Evolutionary conservation across 2,888 invertebrate species (phyloP).

Genomic region (Lymantria dispar): DNA sequence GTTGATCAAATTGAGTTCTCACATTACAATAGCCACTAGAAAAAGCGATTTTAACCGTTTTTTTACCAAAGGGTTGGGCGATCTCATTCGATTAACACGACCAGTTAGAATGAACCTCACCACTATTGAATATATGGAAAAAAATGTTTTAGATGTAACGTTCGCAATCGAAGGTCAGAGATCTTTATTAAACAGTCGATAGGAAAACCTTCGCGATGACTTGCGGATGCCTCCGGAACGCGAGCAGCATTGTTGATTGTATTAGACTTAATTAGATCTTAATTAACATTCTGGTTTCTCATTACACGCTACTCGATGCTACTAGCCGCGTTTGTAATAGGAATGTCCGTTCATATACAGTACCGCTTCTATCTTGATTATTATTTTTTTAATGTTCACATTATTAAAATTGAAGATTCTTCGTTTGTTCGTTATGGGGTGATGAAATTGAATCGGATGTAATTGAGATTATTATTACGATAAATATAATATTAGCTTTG

Average conservation of each 20-base stretch:
- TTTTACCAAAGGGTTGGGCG: slow-evolving; percentile 80
- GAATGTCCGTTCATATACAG: slow-evolving; percentile 71
- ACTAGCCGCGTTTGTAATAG: slow-evolving; percentile 69
- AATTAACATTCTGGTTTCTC: slow-evolving; percentile 82
- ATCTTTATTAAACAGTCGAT: slow-evolving; percentile 49
- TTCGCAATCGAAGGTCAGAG: slow-evolving; percentile 52
- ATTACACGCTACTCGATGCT: slow-evolving; percentile 79
- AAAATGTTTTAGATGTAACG: slow-evolving; percentile 14
- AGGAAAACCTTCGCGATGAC: slow-evolving; percentile 69
- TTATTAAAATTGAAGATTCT: slow-evolving; percentile 44
- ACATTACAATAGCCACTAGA: slow-evolving; percentile 74
- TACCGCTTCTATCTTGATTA: slow-evolving; percentile 64
- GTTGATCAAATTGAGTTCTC: slow-evolving; percentile 79
- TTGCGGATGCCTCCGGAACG: slow-evolving; percentile 76
- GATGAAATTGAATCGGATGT: slow-evolving; percentile 64
- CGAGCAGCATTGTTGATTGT: slow-evolving; percentile 81
- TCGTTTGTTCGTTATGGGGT: slow-evolving; percentile 45
- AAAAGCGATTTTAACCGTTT: slow-evolving; percentile 73
- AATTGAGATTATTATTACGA: slow-evolving; percentile 39
- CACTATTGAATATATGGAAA: slow-evolving; percentile 22
- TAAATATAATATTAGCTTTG: slow-evolving; percentile 41
- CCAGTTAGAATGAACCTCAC: slow-evolving; percentile 49
- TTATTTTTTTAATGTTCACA: slow-evolving; percentile 61
- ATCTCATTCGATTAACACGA: slow-evolving; percentile 76
- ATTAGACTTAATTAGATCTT: slow-evolving; percentile 82